These are phyloP conservation scores for Panzeria rudis DNA, from an alignment of 2,888 invertebrate species.

Conservation along the genomic window DNA sequence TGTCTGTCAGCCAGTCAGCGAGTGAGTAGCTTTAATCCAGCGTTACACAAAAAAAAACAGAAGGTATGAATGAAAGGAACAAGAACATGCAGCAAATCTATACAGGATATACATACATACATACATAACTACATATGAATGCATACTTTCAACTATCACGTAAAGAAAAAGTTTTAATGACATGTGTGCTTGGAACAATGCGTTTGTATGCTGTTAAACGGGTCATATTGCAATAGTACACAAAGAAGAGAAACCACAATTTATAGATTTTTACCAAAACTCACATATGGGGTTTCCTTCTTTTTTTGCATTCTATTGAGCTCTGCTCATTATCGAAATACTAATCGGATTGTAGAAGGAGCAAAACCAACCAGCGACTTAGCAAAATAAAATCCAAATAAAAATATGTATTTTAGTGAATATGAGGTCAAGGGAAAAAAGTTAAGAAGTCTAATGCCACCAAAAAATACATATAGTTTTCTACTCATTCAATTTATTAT, in stretches of 20 bases:
- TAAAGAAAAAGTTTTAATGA: conserved; percentile 45
- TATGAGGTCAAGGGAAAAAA: not conserved
- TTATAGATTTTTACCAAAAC: conserved; percentile 57
- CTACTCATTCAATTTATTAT: conserved; percentile 2
- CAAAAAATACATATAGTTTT: conserved; percentile 59
- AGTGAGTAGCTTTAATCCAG: conserved; percentile 53
- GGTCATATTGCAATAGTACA: conserved; percentile 58
- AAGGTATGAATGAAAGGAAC: conserved; percentile 1
- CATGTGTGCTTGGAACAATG: conserved; percentile 47
- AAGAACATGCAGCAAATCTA: conserved; percentile 34
- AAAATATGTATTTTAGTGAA: not conserved
- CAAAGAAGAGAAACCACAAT: conserved; percentile 14
- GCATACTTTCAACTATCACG: conserved; percentile 9
- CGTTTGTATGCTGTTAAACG: conserved; percentile 38
- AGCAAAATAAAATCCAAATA: conserved; percentile 35
- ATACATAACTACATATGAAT: no score
- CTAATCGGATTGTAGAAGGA: conserved; percentile 74
- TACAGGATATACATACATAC: conserved; percentile 48
- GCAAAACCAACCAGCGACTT: conserved; percentile 45
- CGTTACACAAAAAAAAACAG: not conserved
- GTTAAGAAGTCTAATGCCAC: conserved; percentile 60
- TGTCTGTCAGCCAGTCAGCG: conserved; percentile 20
- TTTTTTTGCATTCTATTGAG: conserved; percentile 53
- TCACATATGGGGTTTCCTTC: conserved; percentile 41
- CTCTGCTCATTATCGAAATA: conserved; percentile 71